These are phyloP conservation scores for Oryzias woworae DNA, from an alignment of 2,113 vertebrate genomes.

Conservation along the genomic window DNA sequence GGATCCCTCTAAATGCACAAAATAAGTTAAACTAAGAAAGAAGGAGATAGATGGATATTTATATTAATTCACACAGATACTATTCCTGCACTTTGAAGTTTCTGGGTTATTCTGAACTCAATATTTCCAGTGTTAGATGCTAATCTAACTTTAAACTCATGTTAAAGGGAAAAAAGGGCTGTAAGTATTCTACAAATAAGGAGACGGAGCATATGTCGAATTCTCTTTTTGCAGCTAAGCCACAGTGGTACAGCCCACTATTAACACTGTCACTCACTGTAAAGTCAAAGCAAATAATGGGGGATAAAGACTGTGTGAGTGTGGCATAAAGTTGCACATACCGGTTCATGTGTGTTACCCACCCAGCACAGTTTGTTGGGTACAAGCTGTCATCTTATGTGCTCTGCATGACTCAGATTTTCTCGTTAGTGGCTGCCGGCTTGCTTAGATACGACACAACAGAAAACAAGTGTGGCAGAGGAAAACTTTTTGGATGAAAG, in stretches of 20 bases:
- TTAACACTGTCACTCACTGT: constrained; percentile 27
- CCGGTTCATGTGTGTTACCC: constrained; percentile 24
- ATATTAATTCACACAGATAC: no score
- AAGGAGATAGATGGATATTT: no score
- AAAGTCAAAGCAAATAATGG: constrained; percentile 23
- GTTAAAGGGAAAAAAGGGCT: neutral
- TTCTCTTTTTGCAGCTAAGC: constrained; percentile 12
- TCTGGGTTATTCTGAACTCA: no score
- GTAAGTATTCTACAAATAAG: neutral
- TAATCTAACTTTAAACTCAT: no score
- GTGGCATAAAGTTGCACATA: constrained; percentile 39
- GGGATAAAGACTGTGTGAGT: constrained; percentile 15
- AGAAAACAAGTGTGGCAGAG: constrained; percentile 45
- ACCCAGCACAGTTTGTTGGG: constrained; percentile 23
- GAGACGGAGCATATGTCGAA: neutral
- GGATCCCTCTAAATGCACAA: no score
- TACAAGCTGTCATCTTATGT: constrained; percentile 51
- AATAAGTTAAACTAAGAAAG: no score
- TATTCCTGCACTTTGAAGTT: no score
- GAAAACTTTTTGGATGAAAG: constrained; percentile 33
- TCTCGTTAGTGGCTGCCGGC: constrained; percentile 60
- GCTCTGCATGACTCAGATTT: constrained; percentile 73
- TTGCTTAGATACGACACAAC: constrained; percentile 67
- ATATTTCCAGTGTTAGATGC: no score
- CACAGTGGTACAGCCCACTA: constrained; percentile 6